Percentiles rank a stretch among this genome's conserved stretches.
These are phyloP conservation scores for Adelphocoris suturalis DNA, from an alignment of 2,888 invertebrate species.

Conservation along the genomic window DNA sequence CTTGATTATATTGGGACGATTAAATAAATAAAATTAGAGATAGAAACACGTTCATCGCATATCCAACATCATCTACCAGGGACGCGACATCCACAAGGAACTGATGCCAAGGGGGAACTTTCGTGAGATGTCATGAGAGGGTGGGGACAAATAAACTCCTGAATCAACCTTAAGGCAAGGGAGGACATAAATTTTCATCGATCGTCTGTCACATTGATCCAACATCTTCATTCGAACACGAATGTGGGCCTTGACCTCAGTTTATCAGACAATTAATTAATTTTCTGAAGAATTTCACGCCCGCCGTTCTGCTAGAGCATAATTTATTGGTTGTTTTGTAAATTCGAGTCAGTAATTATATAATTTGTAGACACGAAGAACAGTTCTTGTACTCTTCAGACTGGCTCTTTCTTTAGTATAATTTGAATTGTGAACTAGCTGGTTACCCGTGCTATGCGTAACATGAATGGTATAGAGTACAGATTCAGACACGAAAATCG, in stretches of 20 bases:
- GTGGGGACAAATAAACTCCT: conserved; percentile 28
- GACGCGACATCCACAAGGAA: neutral
- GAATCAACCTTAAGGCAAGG: conserved; percentile 16
- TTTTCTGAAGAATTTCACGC: neutral
- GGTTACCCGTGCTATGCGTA: neutral
- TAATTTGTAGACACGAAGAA: neutral
- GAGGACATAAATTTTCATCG: neutral
- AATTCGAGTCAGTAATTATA: neutral
- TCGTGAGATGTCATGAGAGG: neutral
- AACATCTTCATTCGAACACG: neutral
- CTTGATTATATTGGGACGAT: neutral
- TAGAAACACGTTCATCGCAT: neutral
- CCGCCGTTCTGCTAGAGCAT: neutral
- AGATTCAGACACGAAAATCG: no score
- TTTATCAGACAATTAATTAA: conserved; percentile 1
- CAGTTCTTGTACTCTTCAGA: neutral
- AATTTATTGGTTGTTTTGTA: neutral
- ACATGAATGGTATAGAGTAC: neutral
- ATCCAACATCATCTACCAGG: neutral
- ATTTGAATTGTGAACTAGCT: neutral
- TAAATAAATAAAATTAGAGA: neutral
- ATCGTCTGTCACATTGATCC: neutral
- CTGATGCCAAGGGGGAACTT: neutral
- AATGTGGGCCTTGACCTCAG: neutral
- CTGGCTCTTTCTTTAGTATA: neutral